These are phyloP conservation scores for Sebastes minor DNA, from an alignment of 2,797 vertebrate species.

Conservation along the genomic window DNA sequence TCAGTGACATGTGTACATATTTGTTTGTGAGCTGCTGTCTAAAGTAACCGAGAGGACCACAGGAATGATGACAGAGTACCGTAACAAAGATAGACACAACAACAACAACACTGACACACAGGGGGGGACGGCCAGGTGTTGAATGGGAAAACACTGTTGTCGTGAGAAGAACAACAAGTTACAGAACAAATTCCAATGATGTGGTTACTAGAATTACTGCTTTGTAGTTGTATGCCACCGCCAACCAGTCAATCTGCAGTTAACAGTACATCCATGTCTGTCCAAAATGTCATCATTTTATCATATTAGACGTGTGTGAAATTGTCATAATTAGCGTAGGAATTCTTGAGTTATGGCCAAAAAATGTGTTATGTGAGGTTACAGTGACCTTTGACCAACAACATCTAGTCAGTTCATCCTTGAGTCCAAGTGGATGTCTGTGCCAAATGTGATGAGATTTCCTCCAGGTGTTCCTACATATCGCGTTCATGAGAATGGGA, in stretches of 20 bases:
- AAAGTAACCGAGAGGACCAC: not conserved
- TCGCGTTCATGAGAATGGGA: not conserved
- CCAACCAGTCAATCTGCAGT: not conserved
- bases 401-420: not conserved
- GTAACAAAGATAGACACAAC: not conserved
- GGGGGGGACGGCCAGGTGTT: not conserved
- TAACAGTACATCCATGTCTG: not conserved
- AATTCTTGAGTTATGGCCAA: not conserved
- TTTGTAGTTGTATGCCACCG: not conserved
- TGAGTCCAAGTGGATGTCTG: not conserved
- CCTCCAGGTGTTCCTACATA: not conserved
- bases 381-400: not conserved
- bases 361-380: not conserved
- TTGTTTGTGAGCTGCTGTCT: not conserved
- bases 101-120: not conserved
- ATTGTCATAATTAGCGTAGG: not conserved
- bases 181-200: not conserved
- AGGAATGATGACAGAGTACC: slow-evolving; percentile 28
- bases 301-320: not conserved
- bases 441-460: not conserved
- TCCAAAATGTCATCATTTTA: not conserved
- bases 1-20: not conserved
- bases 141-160: not conserved
- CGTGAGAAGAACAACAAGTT: not conserved
- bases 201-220: not conserved